Base-by-base conservation (phyloP, 2,797 vertebrate species). In the Ctenopoma kingsleyae region DNA sequence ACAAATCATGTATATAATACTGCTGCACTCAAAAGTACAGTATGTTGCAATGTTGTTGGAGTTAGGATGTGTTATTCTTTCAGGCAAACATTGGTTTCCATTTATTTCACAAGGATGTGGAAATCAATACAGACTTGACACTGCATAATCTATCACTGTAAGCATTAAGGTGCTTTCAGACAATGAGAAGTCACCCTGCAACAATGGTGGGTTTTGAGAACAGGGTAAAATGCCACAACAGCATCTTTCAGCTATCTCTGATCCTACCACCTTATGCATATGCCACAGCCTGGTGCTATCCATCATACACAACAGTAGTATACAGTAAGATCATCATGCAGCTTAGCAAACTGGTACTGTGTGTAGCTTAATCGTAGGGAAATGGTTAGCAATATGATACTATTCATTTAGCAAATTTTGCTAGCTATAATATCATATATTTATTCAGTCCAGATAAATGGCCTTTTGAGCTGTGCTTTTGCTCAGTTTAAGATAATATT, bases 101-200 rank as follows among this genome's bases (percentile, higher is more conserved):
- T 52, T 67, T 54, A 17, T 63, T 57, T 44, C 22, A 46, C 17
- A 12, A 4, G 10, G 8, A 22, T 44, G n/a, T 59, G 25, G 35
- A 64, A 77, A 25, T 67, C 20, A 59, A 48, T 23, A 6, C 48
- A 25, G 35, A 36, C 57, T 50, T n/a, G 32, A 27, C 20, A 17
- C 40, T 10, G 3, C 36, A 6, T 58, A 16, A 62, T 74, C 47
- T 47, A n/a, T 70, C 65, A 57, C 54, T n/a, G 12, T 27, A 5
- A 38, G 47, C n/a, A 22, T 62, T 40, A 38, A 17, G 53, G 35
- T 40, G 53, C 20, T 55, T 23, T 23, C 19, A 40, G 20, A 55
- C 15, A 40, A 13, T 8, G 53, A 40, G 36, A 22, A 3, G 20
- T 23, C 6, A 7, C 4, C 17, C 30, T n/a, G 5, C n/a, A 53